Evolutionary conservation across 2,888 invertebrate species (phyloP).

Genomic region (Zaprionus lineosus): DNA sequence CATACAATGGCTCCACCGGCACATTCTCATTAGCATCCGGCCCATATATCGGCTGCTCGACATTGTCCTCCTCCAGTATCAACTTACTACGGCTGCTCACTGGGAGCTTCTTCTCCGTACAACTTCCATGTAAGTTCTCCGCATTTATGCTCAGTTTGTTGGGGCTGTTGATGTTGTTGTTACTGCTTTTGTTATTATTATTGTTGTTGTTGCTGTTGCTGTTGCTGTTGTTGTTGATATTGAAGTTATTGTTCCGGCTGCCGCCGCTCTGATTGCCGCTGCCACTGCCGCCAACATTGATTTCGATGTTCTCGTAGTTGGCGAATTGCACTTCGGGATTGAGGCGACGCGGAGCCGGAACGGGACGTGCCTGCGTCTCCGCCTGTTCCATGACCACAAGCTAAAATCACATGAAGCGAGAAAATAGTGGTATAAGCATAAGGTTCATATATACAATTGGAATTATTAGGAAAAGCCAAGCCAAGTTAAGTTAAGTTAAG

Average conservation of each 20-base stretch:
- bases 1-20: slow-evolving; percentile 49
- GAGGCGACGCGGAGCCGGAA: slow-evolving; percentile 81
- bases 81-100: slow-evolving; percentile 67
- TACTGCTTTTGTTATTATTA: slow-evolving; percentile 14
- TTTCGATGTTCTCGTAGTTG: slow-evolving; percentile 81
- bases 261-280: slow-evolving; percentile 6
- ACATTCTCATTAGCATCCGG: slow-evolving; percentile 80
- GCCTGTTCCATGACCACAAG: slow-evolving; percentile 54
- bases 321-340: slow-evolving; percentile 72
- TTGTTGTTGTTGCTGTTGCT: slow-evolving; percentile 48
- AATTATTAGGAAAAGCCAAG: neutral
- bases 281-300: slow-evolving; percentile 59
- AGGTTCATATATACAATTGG: slow-evolving; percentile 26
- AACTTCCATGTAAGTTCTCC: slow-evolving; percentile 76
- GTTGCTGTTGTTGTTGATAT: no score
- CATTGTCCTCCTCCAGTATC: slow-evolving; percentile 42
- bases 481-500: neutral
- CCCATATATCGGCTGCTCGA: slow-evolving; percentile 70
- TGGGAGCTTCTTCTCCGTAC: slow-evolving; percentile 70
- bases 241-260: slow-evolving; percentile 44
- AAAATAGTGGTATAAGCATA: slow-evolving; percentile 24
- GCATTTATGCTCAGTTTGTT: slow-evolving; percentile 79
- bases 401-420: slow-evolving; percentile 3
- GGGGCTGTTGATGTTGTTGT: slow-evolving; percentile 28
- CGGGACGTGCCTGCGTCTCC: slow-evolving; percentile 68